Evolutionary conservation across 2,888 invertebrate genomes (phyloP), one percentile per base, ranked within the genome.

Genomic region (Gibbula magus): DNA sequence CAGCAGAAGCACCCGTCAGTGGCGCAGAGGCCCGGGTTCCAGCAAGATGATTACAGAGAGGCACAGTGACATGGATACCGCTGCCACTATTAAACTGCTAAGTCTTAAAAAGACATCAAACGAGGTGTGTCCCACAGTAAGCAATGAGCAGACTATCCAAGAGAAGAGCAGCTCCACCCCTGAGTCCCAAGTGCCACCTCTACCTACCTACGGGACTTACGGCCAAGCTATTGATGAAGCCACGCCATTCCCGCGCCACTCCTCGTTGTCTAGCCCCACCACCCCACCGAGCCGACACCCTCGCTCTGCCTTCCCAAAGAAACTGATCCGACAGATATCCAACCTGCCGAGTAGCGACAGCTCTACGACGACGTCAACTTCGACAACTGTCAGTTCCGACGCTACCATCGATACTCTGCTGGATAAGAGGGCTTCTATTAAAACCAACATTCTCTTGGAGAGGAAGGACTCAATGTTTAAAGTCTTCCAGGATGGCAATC

Each of bases 21-120:
- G 89, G 89, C 73, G 81, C 8, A 82, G 84, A 3, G 85, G 87
- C 5, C 87, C 87, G 0, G 87, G 89, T 2, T 84, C 85, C 52
- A 86, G 86, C 79, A 82, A 85, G 67, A 70, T 83, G 81, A 82
- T 82, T 39, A 77, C 79, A 18, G 80, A 78, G 39, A 25, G 78
- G 0, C 79, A 81, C 78, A 79, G 81, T 77, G 61, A 79, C 32
- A 67, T 73, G 20, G 79, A 81, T 13, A 79, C 78, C 22, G 45
- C 76, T 8, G 45, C 76, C 18, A 77, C 79, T 45, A 51, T 81
- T 8, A 78, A 76, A 35, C 67, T 81, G 67, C 7, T 81, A 35
- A 61, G 39, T 35, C 81, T 75, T 22, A 78, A 78, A 0, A 75
- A 66, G 16, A 45, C 45, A 45, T 75, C 78, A 52, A 54, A 22